Evolutionary conservation across 2,113 vertebrate genomes (phyloP), one percentile per base, ranked within the genome.

Genomic region (Chroicocephalus ridibundus): DNA sequence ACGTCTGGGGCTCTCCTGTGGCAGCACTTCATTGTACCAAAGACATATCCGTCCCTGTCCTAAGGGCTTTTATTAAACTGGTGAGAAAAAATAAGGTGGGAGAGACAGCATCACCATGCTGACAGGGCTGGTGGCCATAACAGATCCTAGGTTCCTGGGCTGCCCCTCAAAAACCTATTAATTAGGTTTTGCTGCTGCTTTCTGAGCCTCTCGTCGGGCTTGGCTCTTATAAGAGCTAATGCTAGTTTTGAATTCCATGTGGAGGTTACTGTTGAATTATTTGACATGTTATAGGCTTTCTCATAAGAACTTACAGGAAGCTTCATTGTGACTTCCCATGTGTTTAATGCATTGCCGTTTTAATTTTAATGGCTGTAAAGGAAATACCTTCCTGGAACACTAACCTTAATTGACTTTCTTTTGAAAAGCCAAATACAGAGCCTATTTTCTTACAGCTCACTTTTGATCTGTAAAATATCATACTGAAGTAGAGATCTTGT

Each of bases 331-430:
- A 38, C 51, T 90, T 95, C 36, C 42, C 32, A 65, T 79, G 77
- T 93, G 70, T 95, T 95, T 87, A 89, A 72, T 92, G 86, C 66
- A 80, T 95, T 96, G 60, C 85, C 62, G 49, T 75, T 94, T 94
- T 88, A 75, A 94, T 95, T 77, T 74, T 85, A 93, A 84, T 80
- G 51, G 22, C 80, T 92, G 55, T 42, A 66, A 86, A 90, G 96
- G 96, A 97, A 97, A 90, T 94, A 88, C 71, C 83, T 97, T 97
- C 96, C 58, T 79, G 74, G 89, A 57, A 83, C 62, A 38, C 81
- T 90, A 86, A 87, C 70, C 80, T 58, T 82, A 92, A 81, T 66
- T 46, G 42, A 66, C 95, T 98, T 95, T 89, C 79, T 84, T 86
- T 81, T 61, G 46, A 71, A 83, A 74, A 88, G 38, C 47, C n/a